phyloP scores from a whole-genome alignment of 2,113 vertebrate species.

The Syngnathus scovelli region DNA sequence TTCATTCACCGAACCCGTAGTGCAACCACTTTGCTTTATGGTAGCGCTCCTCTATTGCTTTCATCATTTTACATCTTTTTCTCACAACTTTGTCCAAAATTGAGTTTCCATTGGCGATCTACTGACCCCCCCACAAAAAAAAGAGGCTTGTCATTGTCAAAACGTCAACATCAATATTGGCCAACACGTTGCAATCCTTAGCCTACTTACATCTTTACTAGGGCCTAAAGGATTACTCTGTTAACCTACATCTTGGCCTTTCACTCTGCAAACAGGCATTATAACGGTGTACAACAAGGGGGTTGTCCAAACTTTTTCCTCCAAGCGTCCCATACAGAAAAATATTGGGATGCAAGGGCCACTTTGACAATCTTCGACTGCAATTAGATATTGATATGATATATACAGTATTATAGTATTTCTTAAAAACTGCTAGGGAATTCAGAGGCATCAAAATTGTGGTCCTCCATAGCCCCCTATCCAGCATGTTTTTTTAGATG shows the following conservation, averaged over 20 bases:
- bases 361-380: not conserved
- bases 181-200: conserved; percentile 17
- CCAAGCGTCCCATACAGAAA: not conserved
- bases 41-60: not conserved
- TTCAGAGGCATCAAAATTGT: no score
- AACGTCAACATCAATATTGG: not conserved
- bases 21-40: conserved; percentile 10
- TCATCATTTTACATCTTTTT: not conserved
- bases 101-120: not conserved
- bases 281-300: not conserved
- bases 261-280: conserved; percentile 32
- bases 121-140: no score
- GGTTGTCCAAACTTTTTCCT: not conserved
- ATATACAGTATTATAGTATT: no score
- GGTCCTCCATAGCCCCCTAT: no score
- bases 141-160: conserved; percentile 15
- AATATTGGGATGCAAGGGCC: not conserved
- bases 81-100: not conserved
- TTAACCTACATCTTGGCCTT: conserved; percentile 60
- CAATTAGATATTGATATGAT: not conserved
- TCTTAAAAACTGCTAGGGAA: no score
- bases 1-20: conserved; percentile 12
- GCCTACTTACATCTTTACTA: conserved; percentile 60
- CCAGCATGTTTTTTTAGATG: no score
- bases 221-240: conserved; percentile 63